Evolutionary conservation across 2,113 vertebrate genomes (phyloP), one percentile per base, ranked within the genome.

Genomic region (Madoqua kirkii): DNA sequence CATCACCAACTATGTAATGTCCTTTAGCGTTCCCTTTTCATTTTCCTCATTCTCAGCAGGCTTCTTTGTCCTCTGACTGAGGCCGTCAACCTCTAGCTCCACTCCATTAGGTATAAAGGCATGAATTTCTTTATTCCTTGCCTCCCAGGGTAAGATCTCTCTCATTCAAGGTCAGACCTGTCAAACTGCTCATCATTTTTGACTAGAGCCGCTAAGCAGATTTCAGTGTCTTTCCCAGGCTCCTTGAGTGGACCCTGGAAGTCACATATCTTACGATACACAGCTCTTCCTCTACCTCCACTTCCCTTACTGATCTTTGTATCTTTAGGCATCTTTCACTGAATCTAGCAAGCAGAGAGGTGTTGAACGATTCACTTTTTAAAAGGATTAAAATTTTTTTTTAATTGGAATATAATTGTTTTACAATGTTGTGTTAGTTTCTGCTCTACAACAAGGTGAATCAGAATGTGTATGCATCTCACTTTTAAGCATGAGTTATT

Each of bases 401-500:
- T 27, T 0, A 76, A 43, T 76, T 76, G 71, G 40, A 76, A 76
- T 43, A 27, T 76, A 76, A 76, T 14, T 43, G 40, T 23, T 76
- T 43, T 76, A 76, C 71, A 76, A 76, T 27, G 12, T 40, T 71
- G 33, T 74, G 40, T 76, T 76, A 43, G 71, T 76, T 76, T 76
- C 36, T 43, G 71, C 71, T 76, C 11, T 76, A 76, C 40, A 40
- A 74, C 67, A 7, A 43, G 36, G 23, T 43, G 2, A 43, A 43
- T 76, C 23, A 14, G 12, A 43, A 43, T 15, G 40, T 43, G 71
- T 76, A 76, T 76, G 71, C 40, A 43, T 43, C 57, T 87, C 62
- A 85, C 71, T 97, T 93, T 76, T 36, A 96, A 97, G 81, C 84
- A 40, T 81, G 87, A 88, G 64, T 93, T 98, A 88, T 88, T 97